Base-by-base conservation (phyloP, 2,797 vertebrate species). In the Gambelia wislizenii region DNA sequence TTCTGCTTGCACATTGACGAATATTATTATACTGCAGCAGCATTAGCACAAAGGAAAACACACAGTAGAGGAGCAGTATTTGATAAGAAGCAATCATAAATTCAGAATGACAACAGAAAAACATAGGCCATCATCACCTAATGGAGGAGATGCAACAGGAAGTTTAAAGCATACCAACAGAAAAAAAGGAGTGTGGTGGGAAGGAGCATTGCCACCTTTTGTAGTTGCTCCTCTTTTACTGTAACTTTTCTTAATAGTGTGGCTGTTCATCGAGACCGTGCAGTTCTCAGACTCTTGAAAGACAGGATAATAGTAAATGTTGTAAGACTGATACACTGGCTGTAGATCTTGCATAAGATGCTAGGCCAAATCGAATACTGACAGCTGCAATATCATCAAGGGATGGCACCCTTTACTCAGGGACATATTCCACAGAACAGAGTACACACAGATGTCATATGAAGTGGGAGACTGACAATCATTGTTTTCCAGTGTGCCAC, bases 1-100 rank as follows among this genome's bases (percentile, higher is more conserved):
- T 22, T 91, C 54, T 27, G 12, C 25, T 27, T 74, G 85, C 25
- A 39, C 10, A 27, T 22, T 85, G 76, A 79, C 83, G 81, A 74
- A 83, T 67, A 42, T 0, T 83, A 84, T 88, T 92, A 75, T 67
- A 85, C 84, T 91, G 75, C 88, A 84, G 36, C 86, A 7, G 7
- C 92, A 95, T 94, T 91, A 93, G 61, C 89, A 91, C 89, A 82
- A 84, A 86, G 87, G 86, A 89, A 95, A 94, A 88, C 0, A 0
- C 78, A 92, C 81, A 81, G 85, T 87, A 91, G 90, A 56, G 80
- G 0, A 0, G 78, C 88, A 92, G 93, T 93, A 94, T 93, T 83
- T 91, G 87, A 64, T 6, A 84, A 42, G 16, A 76, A 88, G 52
- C 72, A 79, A 22, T 70, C 36, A 84, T 70, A 42, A 70, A 72